Evolutionary conservation across 2,888 invertebrate species (phyloP).

Genomic region (Spodoptera littoralis): DNA sequence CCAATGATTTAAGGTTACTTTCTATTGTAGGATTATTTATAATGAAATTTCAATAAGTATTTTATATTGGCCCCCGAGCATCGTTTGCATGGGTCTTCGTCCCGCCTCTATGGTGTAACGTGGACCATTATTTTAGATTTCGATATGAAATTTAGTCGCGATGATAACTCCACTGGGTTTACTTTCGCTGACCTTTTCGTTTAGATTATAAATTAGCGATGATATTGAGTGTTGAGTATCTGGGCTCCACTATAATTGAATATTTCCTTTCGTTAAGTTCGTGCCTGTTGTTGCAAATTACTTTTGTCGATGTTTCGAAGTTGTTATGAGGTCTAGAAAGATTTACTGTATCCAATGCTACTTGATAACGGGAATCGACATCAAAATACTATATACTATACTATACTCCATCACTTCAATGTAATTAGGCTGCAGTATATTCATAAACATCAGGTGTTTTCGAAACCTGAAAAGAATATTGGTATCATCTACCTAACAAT

Average conservation of each 20-base stretch:
- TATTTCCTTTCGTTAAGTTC: too few relatives aligned
- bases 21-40: conserved; percentile 80
- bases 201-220: conserved; percentile 45
- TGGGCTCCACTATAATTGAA: background rate
- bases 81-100: conserved; percentile 61
- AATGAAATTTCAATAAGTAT: conserved; percentile 80
- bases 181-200: conserved; percentile 57
- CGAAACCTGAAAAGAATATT: too few relatives aligned
- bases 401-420: too few relatives aligned
- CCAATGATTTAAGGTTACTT: conserved; percentile 76
- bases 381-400: too few relatives aligned
- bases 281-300: too few relatives aligned
- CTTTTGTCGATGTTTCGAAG: too few relatives aligned
- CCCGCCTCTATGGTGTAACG: conserved; percentile 81
- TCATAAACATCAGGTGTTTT: too few relatives aligned
- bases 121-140: conserved; percentile 71
- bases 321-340: too few relatives aligned
- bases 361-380: too few relatives aligned
- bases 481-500: too few relatives aligned
- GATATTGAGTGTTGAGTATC: conserved; percentile 21
- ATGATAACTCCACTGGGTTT: conserved; percentile 40
- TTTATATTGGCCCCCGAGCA: conserved; percentile 70
- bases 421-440: too few relatives aligned
- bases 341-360: too few relatives aligned
- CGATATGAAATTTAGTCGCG: conserved; percentile 65